These are phyloP conservation scores for Brachionus calyciflorus DNA, from an alignment of 1,140 invertebrate genomes.

Conservation along the genomic window DNA sequence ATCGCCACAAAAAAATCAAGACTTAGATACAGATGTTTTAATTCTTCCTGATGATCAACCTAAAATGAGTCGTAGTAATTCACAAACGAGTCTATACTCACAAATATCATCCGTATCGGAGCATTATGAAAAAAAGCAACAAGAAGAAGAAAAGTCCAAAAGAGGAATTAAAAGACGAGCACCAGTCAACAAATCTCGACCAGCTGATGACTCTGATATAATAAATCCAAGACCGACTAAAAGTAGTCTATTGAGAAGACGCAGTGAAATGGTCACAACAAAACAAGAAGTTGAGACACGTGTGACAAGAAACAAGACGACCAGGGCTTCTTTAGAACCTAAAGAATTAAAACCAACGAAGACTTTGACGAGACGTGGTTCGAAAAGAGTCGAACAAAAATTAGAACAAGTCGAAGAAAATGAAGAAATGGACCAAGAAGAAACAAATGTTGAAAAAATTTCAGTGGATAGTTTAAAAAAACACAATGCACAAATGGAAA, in stretches of 20 bases:
- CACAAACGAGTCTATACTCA: neutral
- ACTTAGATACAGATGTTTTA: neutral
- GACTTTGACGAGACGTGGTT: neutral
- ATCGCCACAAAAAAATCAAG: neutral
- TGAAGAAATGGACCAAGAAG: neutral
- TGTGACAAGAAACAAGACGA: neutral
- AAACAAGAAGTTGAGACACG: neutral
- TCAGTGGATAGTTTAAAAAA: constrained; percentile 13
- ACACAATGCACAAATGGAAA: constrained; percentile 2
- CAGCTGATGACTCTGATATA: neutral
- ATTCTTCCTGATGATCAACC: neutral
- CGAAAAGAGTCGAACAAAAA: neutral
- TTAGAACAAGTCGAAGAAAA: neutral
- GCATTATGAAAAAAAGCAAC: neutral
- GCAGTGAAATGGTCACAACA: neutral
- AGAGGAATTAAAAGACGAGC: neutral
- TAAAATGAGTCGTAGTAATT: neutral
- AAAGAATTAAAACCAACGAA: neutral
- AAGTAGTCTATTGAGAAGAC: neutral
- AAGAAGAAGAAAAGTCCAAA: too few species aligned
- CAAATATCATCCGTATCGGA: constrained; percentile 13
- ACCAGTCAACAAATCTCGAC: neutral
- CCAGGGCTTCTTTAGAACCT: neutral
- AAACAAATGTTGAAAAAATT: neutral
- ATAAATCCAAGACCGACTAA: neutral